Conservation (phyloP, 1,140 invertebrate genomes). For the Aphelenchoides fujianensis region DNA sequence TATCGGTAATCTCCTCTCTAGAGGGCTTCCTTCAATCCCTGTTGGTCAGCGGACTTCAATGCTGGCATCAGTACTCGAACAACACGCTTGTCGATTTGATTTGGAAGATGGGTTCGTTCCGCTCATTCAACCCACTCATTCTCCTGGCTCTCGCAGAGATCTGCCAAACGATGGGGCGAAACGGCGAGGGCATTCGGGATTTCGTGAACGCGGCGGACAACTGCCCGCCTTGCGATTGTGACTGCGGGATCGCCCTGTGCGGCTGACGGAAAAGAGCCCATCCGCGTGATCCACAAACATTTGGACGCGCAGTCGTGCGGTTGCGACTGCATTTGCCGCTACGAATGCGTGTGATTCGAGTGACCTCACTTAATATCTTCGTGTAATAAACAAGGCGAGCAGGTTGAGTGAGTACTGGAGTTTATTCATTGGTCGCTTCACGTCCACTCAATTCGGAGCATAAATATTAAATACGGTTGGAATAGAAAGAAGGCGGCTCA, state of each 20-base stretch:
- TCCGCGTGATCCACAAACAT: slow-evolving; percentile 54
- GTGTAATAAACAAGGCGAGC: background rate
- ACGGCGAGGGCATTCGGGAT: slow-evolving; percentile 14
- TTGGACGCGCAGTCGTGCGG: slow-evolving; percentile 32
- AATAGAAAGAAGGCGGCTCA: no score
- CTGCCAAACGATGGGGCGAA: slow-evolving; percentile 33
- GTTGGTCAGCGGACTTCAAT: slow-evolving; percentile 53
- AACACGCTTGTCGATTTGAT: slow-evolving; percentile 55
- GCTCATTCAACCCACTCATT: no score
- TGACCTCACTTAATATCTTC: background rate
- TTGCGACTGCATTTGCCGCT: slow-evolving; percentile 55
- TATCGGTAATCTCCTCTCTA: slow-evolving; percentile 40
- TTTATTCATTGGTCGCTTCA: no score
- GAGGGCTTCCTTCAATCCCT: background rate
- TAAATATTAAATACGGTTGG: background rate
- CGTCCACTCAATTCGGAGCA: background rate
- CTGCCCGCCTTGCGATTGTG: slow-evolving; percentile 53
- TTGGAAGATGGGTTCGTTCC: slow-evolving; percentile 61
- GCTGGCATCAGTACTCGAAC: slow-evolving; percentile 57
- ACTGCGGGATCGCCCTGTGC: slow-evolving; percentile 57
- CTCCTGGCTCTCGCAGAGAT: no score
- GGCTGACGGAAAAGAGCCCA: slow-evolving; percentile 52
- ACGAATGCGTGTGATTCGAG: slow-evolving; percentile 43
- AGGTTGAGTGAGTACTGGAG: no score
- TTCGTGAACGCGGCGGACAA: slow-evolving; percentile 24